Evolutionary conservation across 2,888 invertebrate genomes (phyloP), one percentile per base, ranked within the genome.

Genomic region (Ichneumon xanthorius): DNA sequence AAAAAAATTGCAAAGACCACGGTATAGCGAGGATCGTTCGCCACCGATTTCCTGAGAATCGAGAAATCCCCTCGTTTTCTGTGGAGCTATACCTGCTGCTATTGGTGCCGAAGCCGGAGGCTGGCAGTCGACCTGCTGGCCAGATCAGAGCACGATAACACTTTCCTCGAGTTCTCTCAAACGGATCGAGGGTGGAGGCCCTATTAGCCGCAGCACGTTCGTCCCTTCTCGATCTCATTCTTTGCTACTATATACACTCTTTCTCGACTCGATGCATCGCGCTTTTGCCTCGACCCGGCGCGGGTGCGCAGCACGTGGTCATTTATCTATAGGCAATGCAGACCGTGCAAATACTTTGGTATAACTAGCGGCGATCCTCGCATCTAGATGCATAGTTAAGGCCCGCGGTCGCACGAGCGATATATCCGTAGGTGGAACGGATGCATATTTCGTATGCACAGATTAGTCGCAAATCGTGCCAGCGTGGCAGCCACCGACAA

Each of bases 181-280:
- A 76, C 65, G 50, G 40, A 63, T 70, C 19, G 71, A 75, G 80
- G 85, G 82, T 78, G 73, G 83, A 87, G 76, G 84, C 65, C 88
- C 87, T 89, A 89, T 89, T 89, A 89, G 89, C 86, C 87, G 87
- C 86, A 85, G 81, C 76, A 78, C 85, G 80, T 71, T 70, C 82
- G 82, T 81, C 80, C 72, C 73, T 77, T 84, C 84, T 75, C 77
- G 77, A 77, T 77, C 67, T 67, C 67, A 61, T 71, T 67, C 72
- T 75, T 65, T 50, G 48, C 81, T 70, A 61, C 75, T 63, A 22
- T 75, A 61, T 48, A 19, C 7, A 48, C 50, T 33, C 53, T 40
- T 58, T 22, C 48, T 33, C 30, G 50, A n/a, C 70, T 7, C n/a
- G n/a, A 53, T 30, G 26, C 30, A 14, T 63, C 48, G 30, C 63